Evolutionary conservation across 1,140 invertebrate genomes (phyloP), one percentile per base, ranked within the genome.

Genomic region (Drosophila varians): DNA sequence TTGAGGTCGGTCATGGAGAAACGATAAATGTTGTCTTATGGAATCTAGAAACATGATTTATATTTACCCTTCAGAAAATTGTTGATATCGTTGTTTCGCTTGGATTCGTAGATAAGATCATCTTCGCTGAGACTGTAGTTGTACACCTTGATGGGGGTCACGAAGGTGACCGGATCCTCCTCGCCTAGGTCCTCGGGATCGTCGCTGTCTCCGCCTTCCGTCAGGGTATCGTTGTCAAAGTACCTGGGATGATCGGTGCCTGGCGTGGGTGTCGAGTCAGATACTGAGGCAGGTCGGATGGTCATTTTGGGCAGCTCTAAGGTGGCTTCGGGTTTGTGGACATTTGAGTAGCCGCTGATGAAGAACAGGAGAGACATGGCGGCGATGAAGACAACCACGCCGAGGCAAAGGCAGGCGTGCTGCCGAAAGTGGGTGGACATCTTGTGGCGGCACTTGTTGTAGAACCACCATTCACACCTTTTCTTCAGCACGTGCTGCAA

Each of bases 71-170:
- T 77, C 5, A 73, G 69, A 21, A 61, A 89, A 42, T 65, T 89
- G 42, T 75, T 83, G 23, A 74, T 48, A 19, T 74, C 57, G 60
- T 66, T 61, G 40, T 90, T 74, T 19, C 87, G 53, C 53, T 90
- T 90, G 11, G 90, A 91, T 58, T 91, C 90, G 65, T 91, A 91
- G 5, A 91, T 62, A 46, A 91, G 64, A 54, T 91, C 90, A 26
- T 83, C 90, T 6, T 70, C 71, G 64, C 90, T 90, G 9, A 91
- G 79, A 45, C 70, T 88, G 31, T 74, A 64, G 47, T 90, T 87
- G 66, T 90, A 65, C 28, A 90, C 62, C 49, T 91, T 91, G 12
- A 52, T 77, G 43, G 83, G 90, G 14, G 56, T 87, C 0, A 90
- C 83, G 61, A 68, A 75, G 51, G 65, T 71, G 34, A 68, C 78